Evolutionary conservation across 2,888 invertebrate genomes (phyloP).

Genomic region (Hirtodrosophila trivittata): DNA sequence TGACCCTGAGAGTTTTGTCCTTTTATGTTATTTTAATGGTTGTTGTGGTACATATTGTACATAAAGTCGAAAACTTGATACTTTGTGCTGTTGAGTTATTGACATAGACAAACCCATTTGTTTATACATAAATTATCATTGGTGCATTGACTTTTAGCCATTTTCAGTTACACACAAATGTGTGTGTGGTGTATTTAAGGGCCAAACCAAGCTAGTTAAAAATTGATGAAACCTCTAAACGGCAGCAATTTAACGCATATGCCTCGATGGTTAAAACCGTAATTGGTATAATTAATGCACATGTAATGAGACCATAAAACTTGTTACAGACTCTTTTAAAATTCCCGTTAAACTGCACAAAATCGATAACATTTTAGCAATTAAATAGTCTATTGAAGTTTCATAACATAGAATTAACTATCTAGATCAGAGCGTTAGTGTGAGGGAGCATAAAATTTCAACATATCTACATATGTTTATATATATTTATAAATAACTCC

Average conservation of each 20-base stretch:
- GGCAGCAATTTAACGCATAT: slow-evolving; percentile 65
- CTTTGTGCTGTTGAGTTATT: slow-evolving; percentile 26
- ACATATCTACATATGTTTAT: too few species aligned
- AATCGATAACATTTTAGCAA: slow-evolving; percentile 39
- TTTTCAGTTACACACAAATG: slow-evolving; percentile 12
- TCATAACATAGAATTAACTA: too few species aligned
- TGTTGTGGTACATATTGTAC: too few species aligned
- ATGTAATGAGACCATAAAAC: slow-evolving; percentile 69
- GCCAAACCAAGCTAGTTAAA: slow-evolving; percentile 46
- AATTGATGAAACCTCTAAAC: slow-evolving; percentile 64
- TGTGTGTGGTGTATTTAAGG: slow-evolving; percentile 22
- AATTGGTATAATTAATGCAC: slow-evolving; percentile 73
- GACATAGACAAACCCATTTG: slow-evolving; percentile 1
- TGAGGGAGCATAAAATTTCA: too few species aligned
- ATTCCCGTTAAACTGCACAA: slow-evolving; percentile 39
- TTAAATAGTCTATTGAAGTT: too few species aligned
- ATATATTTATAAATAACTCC: too few species aligned
- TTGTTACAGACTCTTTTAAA: slow-evolving; percentile 17
- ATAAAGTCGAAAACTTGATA: too few species aligned
- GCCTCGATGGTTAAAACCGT: slow-evolving; percentile 43
- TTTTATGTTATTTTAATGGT: slow-evolving; percentile 29
- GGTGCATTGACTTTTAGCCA: slow-evolving; percentile 2
- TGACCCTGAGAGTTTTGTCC: too few species aligned
- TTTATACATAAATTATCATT: background rate
- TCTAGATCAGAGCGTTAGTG: too few species aligned